Percentiles rank a stretch among this genome's conserved stretches.
phyloP scores from a whole-genome alignment of 2,113 vertebrate genomes.

The Lipophrys pholis region DNA sequence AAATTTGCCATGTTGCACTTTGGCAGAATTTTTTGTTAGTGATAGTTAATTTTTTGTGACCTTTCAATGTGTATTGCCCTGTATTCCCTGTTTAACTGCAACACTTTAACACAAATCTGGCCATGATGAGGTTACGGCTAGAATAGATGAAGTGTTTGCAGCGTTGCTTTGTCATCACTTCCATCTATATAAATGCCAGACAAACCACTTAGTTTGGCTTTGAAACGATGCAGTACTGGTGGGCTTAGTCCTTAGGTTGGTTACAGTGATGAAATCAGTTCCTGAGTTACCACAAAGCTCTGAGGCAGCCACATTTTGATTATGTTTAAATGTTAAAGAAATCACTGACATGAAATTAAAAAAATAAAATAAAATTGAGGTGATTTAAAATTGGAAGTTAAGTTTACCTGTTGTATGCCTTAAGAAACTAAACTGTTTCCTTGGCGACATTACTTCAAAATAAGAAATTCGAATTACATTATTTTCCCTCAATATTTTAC shows the following conservation, averaged over 20 bases:
- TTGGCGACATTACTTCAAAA: too few relatives aligned
- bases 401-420: too few relatives aligned
- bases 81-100: too few relatives aligned
- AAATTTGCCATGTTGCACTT: too few relatives aligned
- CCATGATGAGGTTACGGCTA: too few relatives aligned
- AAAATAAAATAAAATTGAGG: too few relatives aligned
- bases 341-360: too few relatives aligned
- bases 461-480: background rate
- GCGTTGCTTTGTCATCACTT: background rate
- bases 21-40: too few relatives aligned
- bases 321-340: background rate
- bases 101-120: too few relatives aligned
- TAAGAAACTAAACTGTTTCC: too few relatives aligned
- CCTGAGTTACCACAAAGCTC: conserved; percentile 1
- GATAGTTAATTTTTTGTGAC: too few relatives aligned
- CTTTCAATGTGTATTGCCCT: too few relatives aligned
- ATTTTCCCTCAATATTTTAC: background rate
- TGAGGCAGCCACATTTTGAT: conserved; percentile 1
- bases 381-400: background rate
- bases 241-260: conserved; percentile 6
- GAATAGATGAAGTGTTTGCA: background rate
- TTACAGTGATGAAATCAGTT: background rate
- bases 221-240: background rate
- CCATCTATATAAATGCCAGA: background rate
- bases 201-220: conserved; percentile 22